Percentiles rank a stretch among this genome's conserved stretches.
Conservation (phyloP, 1,140 invertebrate genomes). For the Coelopa frigida region DNA sequence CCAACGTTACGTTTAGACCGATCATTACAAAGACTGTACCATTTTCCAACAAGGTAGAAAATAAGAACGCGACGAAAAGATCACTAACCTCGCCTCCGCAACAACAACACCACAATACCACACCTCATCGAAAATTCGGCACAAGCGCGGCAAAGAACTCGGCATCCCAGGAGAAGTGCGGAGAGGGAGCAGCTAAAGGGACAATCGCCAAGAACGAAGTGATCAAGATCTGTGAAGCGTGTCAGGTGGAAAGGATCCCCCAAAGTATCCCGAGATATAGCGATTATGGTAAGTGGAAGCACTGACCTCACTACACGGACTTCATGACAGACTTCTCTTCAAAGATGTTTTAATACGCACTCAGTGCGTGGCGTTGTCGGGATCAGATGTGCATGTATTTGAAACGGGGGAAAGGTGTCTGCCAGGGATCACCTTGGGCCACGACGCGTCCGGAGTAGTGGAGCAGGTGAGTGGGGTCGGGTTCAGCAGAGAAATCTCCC, state of each 20-base stretch:
- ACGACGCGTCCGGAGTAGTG: slow-evolving; percentile 32
- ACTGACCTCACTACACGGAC: not conserved
- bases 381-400: slow-evolving; percentile 34
- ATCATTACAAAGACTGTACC: too few species aligned
- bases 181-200: not conserved
- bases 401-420: slow-evolving; percentile 22
- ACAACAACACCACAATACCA: too few species aligned
- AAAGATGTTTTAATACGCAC: slow-evolving; percentile 34
- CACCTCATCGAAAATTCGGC: too few species aligned
- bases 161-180: not conserved
- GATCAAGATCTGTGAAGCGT: slow-evolving; percentile 1
- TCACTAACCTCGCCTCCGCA: not conserved
- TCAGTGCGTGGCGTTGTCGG: slow-evolving; percentile 21
- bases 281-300: slow-evolving; percentile 3
- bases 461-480: slow-evolving; percentile 13
- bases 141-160: too few species aligned
- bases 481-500: not conserved
- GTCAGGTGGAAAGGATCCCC: not conserved
- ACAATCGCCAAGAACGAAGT: not conserved
- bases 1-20: too few species aligned
- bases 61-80: too few species aligned
- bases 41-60: slow-evolving; percentile 10
- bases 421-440: slow-evolving; percentile 27
- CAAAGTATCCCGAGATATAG: slow-evolving; percentile 2
- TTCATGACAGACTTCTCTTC: not conserved